Evolutionary conservation across 2,797 vertebrate genomes (phyloP).

Genomic region (Pipistrellus pygmaeus): DNA sequence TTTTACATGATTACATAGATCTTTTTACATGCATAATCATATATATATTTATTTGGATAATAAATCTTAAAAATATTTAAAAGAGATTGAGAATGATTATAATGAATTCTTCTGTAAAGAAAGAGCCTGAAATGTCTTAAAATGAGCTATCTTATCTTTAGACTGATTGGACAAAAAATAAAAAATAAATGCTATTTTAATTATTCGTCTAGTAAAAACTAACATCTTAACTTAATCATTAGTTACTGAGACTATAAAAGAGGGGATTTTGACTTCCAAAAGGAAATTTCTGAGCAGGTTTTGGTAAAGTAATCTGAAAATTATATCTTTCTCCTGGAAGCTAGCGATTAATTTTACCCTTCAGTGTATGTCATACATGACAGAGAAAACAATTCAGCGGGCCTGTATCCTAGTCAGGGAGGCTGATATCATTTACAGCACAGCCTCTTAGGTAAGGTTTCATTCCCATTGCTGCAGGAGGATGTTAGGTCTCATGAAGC

Average conservation of each 20-base stretch:
- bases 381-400: slow-evolving; percentile 79
- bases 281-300: slow-evolving; percentile 77
- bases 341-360: slow-evolving; percentile 75
- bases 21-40: slow-evolving; percentile 11
- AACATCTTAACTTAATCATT: slow-evolving; percentile 60
- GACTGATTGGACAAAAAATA: slow-evolving; percentile 27
- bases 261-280: slow-evolving; percentile 74
- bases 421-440: slow-evolving; percentile 64
- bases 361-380: slow-evolving; percentile 69
- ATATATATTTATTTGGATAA: background rate
- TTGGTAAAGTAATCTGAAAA: slow-evolving; percentile 81
- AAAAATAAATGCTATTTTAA: slow-evolving; percentile 45
- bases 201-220: slow-evolving; percentile 65
- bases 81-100: background rate
- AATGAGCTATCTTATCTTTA: slow-evolving; percentile 42
- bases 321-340: slow-evolving; percentile 74
- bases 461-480: slow-evolving; percentile 56
- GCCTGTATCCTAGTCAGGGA: slow-evolving; percentile 58
- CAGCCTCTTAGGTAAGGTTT: slow-evolving; percentile 72
- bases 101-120: slow-evolving; percentile 22
- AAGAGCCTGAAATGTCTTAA: slow-evolving; percentile 6
- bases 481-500: background rate
- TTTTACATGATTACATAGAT: background rate
- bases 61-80: slow-evolving; percentile 40
- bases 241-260: slow-evolving; percentile 62